Conservation (phyloP, 2,797 vertebrate species). For the Enteromius radiatus region DNA sequence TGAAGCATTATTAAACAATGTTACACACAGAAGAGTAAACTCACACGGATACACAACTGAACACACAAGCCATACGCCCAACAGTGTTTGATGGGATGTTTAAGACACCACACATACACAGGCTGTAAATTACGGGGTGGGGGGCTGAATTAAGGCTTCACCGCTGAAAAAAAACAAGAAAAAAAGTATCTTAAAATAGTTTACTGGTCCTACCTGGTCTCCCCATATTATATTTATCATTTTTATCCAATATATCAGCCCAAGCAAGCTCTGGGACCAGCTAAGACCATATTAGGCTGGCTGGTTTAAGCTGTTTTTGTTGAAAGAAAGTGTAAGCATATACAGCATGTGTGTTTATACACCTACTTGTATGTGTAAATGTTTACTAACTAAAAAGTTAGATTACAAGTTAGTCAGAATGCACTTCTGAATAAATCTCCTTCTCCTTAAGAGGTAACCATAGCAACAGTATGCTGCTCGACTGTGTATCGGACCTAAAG, state of each 20-base stretch:
- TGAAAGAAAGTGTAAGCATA: background rate
- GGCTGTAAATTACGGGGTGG: background rate
- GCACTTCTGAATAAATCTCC: background rate
- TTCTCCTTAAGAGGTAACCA: conserved; percentile 5
- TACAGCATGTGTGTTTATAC: background rate
- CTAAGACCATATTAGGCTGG: background rate
- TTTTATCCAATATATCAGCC: background rate
- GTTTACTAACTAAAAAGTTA: conserved; percentile 1
- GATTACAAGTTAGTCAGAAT: background rate
- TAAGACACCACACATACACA: conserved; percentile 21
- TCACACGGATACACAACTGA: background rate
- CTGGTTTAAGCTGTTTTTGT: background rate
- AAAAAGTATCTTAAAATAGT: background rate
- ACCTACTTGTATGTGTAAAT: background rate
- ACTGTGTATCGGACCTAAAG: background rate
- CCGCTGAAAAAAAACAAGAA: background rate
- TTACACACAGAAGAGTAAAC: conserved; percentile 43
- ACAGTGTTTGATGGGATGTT: background rate
- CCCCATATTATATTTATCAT: background rate
- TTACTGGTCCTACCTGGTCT: background rate
- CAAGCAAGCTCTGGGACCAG: background rate
- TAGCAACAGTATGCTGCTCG: conserved; percentile 24
- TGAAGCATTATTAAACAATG: conserved; percentile 14
- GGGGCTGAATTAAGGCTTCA: background rate
- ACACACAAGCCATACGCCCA: background rate